Base-by-base conservation (phyloP, 2,113 vertebrate genomes). In the Camelus dromedarius region DNA sequence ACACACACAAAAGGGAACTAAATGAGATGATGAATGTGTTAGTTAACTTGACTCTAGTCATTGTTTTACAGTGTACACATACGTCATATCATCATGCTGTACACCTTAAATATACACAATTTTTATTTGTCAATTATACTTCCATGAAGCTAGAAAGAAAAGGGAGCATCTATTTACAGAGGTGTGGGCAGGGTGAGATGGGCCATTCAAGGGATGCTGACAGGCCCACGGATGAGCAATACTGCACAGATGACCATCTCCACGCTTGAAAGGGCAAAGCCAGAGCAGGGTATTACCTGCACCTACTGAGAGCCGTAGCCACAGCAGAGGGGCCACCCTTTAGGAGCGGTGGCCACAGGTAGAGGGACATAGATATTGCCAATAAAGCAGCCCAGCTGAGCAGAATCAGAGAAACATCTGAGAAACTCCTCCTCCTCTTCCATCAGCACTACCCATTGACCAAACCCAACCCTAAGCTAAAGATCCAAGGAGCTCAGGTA, bases 311-410 rank as follows among this genome's bases (percentile, higher is more conserved):
- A 30, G 2, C 13, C n/a, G 1, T 12, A 13, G 26, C 13, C 64
- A 30, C 4, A 11, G n/a, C 30, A 22, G 58, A 60, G 19, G 28
- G 2, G 20, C 0, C 22, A 7, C 4, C n/a, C 11, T 11, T 18
- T 5, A 15, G 30, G 15, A 60, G 3, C 52, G 38, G 8, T 13
- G 28, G 24, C 13, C 32, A 8, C 1, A 24, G 6, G 1, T 10
- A 12, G 14, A 75, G 46, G 20, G 7, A 52, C 11, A 30, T 0
- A 48, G 8, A 24, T 1, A 79, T 6, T 20, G 1, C 13, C 9
- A 15, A 0, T 60, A 67, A 3, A 38, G 10, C 13, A 86, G 56
- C 5, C n/a, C 7, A 1, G 7, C 14, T 9, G 1, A 12, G 9
- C 80, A 11, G 60, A 32, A 1, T 10, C 15, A 28, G 35, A 26